A percentile compares a stretch with the other conserved stretches of the same genome.
These are phyloP conservation scores for Zaprionus vittiger DNA, from an alignment of 1,140 invertebrate genomes.

Conservation along the genomic window DNA sequence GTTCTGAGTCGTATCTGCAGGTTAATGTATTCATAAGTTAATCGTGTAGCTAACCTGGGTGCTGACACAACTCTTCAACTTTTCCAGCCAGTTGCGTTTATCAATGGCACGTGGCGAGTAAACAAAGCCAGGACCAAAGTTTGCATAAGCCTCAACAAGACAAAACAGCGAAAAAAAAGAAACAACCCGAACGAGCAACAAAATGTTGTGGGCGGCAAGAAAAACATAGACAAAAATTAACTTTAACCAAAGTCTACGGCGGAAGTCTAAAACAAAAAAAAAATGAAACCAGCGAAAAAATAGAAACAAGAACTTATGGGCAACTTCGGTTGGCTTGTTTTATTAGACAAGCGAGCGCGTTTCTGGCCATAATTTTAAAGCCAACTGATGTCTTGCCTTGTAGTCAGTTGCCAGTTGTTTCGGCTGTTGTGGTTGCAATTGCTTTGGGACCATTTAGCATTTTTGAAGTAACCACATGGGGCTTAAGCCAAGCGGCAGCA, in stretches of 20 bases:
- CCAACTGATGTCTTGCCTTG: constrained; percentile 29
- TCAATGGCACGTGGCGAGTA: constrained; percentile 14
- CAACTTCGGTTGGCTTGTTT: constrained; percentile 29
- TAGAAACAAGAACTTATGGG: constrained; percentile 14
- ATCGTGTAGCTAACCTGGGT: not conserved
- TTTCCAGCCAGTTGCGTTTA: constrained; percentile 3
- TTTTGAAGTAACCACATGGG: constrained; percentile 78
- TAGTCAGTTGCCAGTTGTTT: constrained; percentile 40
- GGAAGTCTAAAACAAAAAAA: not conserved
- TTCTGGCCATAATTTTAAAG: constrained; percentile 32
- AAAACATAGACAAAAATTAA: constrained; percentile 33
- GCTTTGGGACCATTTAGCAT: constrained; percentile 80
- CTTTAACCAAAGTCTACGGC: constrained; percentile 27
- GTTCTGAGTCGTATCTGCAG: not conserved
- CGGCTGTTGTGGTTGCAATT: constrained; percentile 61
- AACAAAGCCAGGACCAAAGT: not conserved
- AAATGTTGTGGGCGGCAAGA: not conserved
- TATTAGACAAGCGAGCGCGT: constrained; percentile 30
- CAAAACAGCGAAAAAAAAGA: not conserved
- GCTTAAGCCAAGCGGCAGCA: constrained; percentile 57
- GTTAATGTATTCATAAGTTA: constrained; percentile 4
- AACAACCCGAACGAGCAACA: not conserved
- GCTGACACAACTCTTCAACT: constrained; percentile 3
- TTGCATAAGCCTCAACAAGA: constrained; percentile 1
- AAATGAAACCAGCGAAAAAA: not conserved